A percentile compares a stretch with the other conserved stretches of the same genome.
Evolutionary conservation across 2,797 vertebrate species (phyloP).

Genomic region (Balearica regulorum): DNA sequence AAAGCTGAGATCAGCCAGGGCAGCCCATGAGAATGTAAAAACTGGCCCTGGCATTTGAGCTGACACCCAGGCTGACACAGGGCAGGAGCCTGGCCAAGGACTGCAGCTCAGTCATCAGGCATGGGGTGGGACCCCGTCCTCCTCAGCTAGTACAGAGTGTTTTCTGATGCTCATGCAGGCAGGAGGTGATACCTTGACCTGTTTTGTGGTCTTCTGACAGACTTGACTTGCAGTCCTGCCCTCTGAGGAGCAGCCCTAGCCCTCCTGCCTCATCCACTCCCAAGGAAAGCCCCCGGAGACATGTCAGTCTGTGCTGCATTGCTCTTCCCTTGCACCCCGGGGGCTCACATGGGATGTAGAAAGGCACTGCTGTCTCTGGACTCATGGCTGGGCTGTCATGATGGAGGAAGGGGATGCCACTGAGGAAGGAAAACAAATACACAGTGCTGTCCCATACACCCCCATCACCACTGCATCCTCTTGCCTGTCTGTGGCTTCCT

Average conservation of each 20-base stretch:
- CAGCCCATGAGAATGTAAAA: neutral
- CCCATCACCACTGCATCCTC: neutral
- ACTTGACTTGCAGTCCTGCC: neutral
- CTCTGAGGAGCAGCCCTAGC: neutral
- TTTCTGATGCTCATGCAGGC: neutral
- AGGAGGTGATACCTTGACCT: neutral
- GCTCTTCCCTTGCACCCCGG: no score
- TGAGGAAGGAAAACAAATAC: neutral
- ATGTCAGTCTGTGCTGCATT: neutral
- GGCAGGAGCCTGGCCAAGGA: neutral
- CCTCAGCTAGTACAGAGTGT: neutral
- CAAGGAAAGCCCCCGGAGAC: neutral
- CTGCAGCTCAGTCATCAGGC: neutral
- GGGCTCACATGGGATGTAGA: no score
- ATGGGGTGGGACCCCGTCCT: neutral
- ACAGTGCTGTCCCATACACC: neutral
- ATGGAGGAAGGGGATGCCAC: neutral
- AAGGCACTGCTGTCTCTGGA: no score
- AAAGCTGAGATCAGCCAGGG: neutral
- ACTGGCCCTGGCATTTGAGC: neutral
- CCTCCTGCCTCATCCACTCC: neutral
- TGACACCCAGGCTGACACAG: neutral
- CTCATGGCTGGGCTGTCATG: no score
- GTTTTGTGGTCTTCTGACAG: neutral
- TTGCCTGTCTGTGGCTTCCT: neutral